A percentile compares a stretch with the other conserved stretches of the same genome.
Evolutionary conservation across 2,113 vertebrate genomes (phyloP).

Genomic region (Vulpes vulpes): DNA sequence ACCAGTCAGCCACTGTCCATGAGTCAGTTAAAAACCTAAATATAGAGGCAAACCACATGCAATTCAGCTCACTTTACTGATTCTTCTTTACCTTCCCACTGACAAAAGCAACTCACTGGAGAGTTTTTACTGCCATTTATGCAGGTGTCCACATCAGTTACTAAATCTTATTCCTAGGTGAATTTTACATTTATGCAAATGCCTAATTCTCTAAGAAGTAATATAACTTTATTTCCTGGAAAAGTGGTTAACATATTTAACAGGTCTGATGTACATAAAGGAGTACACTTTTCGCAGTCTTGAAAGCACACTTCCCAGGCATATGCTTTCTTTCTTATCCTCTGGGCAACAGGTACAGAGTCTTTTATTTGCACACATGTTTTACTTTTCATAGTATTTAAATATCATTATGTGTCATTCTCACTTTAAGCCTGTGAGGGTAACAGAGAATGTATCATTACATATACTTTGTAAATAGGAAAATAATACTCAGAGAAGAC

Average conservation of each 20-base stretch:
- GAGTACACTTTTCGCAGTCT: background rate
- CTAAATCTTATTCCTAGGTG: background rate
- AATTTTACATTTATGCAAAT: background rate
- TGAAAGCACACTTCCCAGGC: background rate
- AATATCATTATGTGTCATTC: conserved; percentile 3
- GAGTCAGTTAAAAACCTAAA: background rate
- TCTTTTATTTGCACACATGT: background rate
- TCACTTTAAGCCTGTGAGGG: background rate
- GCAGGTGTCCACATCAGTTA: background rate
- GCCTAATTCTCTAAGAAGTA: background rate
- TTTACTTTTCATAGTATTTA: conserved; percentile 54
- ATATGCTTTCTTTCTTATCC: background rate
- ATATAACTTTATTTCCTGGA: background rate
- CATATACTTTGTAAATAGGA: background rate
- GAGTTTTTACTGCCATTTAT: background rate
- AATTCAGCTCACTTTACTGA: background rate
- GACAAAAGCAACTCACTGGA: background rate
- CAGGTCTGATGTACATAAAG: background rate
- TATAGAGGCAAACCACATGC: background rate
- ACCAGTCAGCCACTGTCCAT: background rate
- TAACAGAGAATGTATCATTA: background rate
- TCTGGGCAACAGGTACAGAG: background rate
- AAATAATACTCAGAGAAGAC: background rate
- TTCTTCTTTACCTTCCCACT: background rate
- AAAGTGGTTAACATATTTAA: background rate